These are phyloP conservation scores for Montipora sp. DNA, from an alignment of 64 coral and sea anemone genomes.

Conservation along the genomic window DNA sequence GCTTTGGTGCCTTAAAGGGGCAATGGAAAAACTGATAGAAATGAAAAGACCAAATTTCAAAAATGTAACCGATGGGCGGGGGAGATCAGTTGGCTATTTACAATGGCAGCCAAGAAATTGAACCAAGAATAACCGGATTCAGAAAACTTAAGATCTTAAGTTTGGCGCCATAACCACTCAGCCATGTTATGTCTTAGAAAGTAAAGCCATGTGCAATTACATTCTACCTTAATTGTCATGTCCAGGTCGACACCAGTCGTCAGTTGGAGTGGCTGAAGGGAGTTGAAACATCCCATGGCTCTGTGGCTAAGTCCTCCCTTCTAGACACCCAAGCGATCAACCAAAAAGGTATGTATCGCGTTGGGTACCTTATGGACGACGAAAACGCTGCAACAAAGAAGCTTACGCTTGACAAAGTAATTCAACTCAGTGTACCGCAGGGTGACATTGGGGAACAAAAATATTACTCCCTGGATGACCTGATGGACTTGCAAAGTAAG, in stretches of 20 bases:
- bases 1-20: no score
- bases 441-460: not conserved
- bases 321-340: constrained; percentile 76
- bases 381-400: not conserved
- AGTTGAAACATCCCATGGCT: constrained; percentile 86
- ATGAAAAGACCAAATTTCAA: no score
- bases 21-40: no score
- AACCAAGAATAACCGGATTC: no score
- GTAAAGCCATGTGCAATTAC: not conserved
- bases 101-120: no score
- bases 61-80: no score
- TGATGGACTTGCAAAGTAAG: constrained; percentile 70
- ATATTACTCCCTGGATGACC: constrained; percentile 29
- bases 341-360: constrained; percentile 45
- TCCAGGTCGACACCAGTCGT: constrained; percentile 67
- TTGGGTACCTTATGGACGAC: constrained; percentile 44
- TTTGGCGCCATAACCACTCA: no score
- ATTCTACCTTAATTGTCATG: not conserved
- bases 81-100: no score
- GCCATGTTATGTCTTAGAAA: not conserved
- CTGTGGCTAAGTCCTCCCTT: constrained; percentile 75
- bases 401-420: not conserved
- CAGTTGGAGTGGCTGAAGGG: constrained; percentile 86
- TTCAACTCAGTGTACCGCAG: not conserved
- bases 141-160: no score